Conservation (phyloP, 1,140 invertebrate genomes). For the Orius insidiosus region DNA sequence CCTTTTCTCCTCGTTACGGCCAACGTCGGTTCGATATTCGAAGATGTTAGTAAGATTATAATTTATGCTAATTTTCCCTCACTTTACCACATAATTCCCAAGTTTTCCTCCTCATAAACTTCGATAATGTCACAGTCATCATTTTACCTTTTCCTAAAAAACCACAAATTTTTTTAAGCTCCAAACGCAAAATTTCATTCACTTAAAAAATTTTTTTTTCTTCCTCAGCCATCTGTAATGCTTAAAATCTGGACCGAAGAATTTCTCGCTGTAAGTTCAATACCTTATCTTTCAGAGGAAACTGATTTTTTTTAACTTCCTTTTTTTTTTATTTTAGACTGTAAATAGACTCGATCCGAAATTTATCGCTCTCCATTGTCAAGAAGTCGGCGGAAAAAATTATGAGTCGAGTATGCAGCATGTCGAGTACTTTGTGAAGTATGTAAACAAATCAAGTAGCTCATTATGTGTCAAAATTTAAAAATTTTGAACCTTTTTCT, state of each 20-base stretch:
- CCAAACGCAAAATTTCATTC: no score
- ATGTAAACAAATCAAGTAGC: constrained; percentile 25
- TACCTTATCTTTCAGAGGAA: not conserved
- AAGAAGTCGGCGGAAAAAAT: constrained; percentile 93
- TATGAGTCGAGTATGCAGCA: constrained; percentile 89
- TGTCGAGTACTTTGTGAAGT: constrained; percentile 79
- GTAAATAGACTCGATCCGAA: constrained; percentile 61
- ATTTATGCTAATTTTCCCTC: constrained; percentile 22
- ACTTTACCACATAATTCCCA: not conserved
- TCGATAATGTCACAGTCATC: not conserved
- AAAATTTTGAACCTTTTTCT: no score
- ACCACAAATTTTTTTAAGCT: no score
- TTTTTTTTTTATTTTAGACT: constrained; percentile 31
- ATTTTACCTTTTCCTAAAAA: not conserved
- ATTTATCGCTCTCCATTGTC: constrained; percentile 86
- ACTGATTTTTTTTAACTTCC: constrained; percentile 1
- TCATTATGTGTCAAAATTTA: no score
- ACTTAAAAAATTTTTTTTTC: no score
- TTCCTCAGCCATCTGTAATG: constrained; percentile 66
- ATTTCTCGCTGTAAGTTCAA: constrained; percentile 49
- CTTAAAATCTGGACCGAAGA: constrained; percentile 78
- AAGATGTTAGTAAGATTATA: constrained; percentile 91
- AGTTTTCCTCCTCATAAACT: no score
- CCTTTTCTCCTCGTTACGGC: constrained; percentile 70
- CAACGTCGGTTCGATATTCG: constrained; percentile 90